These are phyloP conservation scores for Scomberomorus guttatus DNA, from an alignment of 2,797 vertebrate species.

Conservation along the genomic window DNA sequence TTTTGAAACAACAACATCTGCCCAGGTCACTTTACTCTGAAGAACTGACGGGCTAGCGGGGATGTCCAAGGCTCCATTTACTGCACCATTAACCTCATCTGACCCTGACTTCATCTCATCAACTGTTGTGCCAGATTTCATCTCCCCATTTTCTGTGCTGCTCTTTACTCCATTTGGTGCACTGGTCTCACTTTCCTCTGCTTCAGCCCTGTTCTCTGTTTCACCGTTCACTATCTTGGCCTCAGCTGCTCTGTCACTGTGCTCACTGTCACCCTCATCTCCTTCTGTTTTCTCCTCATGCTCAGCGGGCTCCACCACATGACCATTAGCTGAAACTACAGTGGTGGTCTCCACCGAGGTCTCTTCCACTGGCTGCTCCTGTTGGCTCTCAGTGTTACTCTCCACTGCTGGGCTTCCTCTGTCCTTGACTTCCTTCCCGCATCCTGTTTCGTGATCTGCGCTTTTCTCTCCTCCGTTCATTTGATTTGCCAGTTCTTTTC, in stretches of 20 bases:
- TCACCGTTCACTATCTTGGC: conserved; percentile 43
- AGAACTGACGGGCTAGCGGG: conserved; percentile 42
- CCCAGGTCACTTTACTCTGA: conserved; percentile 70
- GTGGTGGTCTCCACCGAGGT: conserved; percentile 24
- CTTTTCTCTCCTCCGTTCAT: conserved; percentile 37
- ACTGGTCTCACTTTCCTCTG: conserved; percentile 17
- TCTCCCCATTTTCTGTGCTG: conserved; percentile 12
- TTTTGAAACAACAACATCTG: conserved; percentile 75
- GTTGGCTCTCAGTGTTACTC: conserved; percentile 30
- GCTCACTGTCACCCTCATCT: conserved; percentile 11
- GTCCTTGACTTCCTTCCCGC: conserved; percentile 58
- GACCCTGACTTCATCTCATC: conserved; percentile 41
- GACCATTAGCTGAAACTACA: conserved; percentile 49
- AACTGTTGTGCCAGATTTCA: conserved; percentile 16
- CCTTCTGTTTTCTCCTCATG: conserved; percentile 38
- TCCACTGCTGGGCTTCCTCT: conserved; percentile 51
- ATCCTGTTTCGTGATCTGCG: conserved; percentile 52
- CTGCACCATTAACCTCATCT: conserved; percentile 37
- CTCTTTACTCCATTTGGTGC: conserved; percentile 22
- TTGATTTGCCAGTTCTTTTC: conserved; percentile 68
- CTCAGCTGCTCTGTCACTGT: conserved; percentile 22
- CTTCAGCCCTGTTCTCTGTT: conserved; percentile 29
- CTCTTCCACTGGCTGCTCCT: conserved; percentile 43
- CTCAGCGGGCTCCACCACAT: conserved; percentile 38
- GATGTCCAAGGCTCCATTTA: conserved; percentile 41